Evolutionary conservation across 2,888 invertebrate species (phyloP), one percentile per base, ranked within the genome.

Genomic region (Tetramorium bicarinatum): DNA sequence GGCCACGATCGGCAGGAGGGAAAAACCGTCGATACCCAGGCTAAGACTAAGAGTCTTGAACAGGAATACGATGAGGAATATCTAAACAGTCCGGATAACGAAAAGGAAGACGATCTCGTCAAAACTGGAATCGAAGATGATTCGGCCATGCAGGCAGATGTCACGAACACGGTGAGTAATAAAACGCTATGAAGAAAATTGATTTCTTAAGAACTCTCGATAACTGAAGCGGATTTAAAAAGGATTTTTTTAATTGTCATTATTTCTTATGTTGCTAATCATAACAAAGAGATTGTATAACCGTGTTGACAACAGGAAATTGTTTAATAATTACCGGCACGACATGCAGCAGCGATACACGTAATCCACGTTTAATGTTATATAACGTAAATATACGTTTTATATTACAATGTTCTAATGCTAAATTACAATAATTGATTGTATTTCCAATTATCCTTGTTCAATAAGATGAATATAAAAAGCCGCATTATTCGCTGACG

Each of bases 31-130:
- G 88, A 88, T 11, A 74, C 81, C 7, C 84, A 79, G 29, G 67
- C 87, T 4, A 90, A 87, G 82, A 92, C 90, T 11, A 93, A 92
- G 87, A 93, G 91, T 79, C 89, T 91, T 54, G 94, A 93, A 49
- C 91, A 89, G 87, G 94, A 93, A 88, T 93, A 93, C 90, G 94
- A 94, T 82, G 93, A 94, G 83, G 93, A 94, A 82, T 93, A 93
- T 76, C 80, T 90, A 71, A 92, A 93, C 25, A 77, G 67, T 9
- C 85, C 88, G 66, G 92, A 93, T 83, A 91, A 91, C 81, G 94
- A 93, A 62, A 92, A 93, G 83, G 91, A 91, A 47, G 93, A 92
- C 76, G 92, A 92, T 54, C 90, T 87, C 44, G 80, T 74, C 25
- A 92, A 89, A 82, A 84, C 87, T 54, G 88, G 87, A 18, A 84